Percentiles rank a stretch among this genome's conserved stretches.
These are phyloP conservation scores for Otus sunia DNA, from an alignment of 2,113 vertebrate genomes.

Conservation along the genomic window DNA sequence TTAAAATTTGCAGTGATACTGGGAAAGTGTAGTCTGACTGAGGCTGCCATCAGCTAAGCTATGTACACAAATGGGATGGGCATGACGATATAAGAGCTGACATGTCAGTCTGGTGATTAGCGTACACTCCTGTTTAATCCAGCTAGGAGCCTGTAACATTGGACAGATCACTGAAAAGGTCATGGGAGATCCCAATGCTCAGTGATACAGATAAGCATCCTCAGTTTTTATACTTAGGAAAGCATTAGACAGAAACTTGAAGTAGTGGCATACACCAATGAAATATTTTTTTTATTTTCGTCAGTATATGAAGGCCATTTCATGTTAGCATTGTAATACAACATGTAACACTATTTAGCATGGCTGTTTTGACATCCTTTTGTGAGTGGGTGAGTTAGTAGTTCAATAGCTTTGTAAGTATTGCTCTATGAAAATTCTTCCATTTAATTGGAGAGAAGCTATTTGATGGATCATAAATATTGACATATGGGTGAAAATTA, in stretches of 20 bases:
- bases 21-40: neutral
- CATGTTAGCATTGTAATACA: neutral
- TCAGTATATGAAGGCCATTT: neutral
- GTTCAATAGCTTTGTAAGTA: conserved; percentile 34
- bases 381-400: neutral
- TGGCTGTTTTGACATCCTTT: neutral
- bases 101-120: neutral
- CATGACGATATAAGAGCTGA: neutral
- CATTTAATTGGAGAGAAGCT: neutral
- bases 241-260: neutral
- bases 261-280: neutral
- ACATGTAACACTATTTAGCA: neutral
- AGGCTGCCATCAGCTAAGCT: neutral
- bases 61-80: neutral
- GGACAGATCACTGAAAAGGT: neutral
- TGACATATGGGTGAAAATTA: conserved; percentile 17
- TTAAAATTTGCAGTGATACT: neutral
- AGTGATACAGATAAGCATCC: neutral
- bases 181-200: neutral
- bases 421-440: neutral
- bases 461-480: conserved; percentile 36
- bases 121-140: neutral
- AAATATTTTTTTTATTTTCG: neutral
- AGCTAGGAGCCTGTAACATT: neutral
- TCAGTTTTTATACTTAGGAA: neutral